Percentiles rank a stretch among this genome's conserved stretches.
These are phyloP conservation scores for Thunnus thynnus DNA, from an alignment of 2,113 vertebrate genomes.

Conservation along the genomic window DNA sequence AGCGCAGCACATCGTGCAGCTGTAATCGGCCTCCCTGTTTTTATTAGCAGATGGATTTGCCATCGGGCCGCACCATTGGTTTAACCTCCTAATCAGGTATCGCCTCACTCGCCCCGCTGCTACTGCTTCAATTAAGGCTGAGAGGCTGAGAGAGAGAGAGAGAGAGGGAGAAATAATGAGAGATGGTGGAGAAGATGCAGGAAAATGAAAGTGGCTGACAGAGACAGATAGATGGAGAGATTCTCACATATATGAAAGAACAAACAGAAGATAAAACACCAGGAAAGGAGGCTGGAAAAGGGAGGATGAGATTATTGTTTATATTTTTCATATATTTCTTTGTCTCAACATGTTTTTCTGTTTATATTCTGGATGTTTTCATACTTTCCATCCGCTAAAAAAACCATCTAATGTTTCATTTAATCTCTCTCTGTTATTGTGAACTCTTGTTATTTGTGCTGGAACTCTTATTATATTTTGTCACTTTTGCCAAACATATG, in stretches of 20 bases:
- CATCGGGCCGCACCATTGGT: slow-evolving; percentile 68
- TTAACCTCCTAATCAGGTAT: slow-evolving; percentile 81
- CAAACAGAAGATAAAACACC: slow-evolving; percentile 59
- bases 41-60: slow-evolving; percentile 83
- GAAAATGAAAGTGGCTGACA: slow-evolving; percentile 67
- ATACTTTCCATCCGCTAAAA: slow-evolving; percentile 3
- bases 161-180: slow-evolving; percentile 60
- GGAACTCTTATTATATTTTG: background rate
- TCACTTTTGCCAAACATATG: background rate
- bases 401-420: background rate
- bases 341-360: slow-evolving; percentile 25
- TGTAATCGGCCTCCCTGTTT: slow-evolving; percentile 66
- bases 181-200: slow-evolving; percentile 61
- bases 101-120: slow-evolving; percentile 47
- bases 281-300: background rate
- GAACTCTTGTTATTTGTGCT: background rate
- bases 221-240: slow-evolving; percentile 66
- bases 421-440: background rate
- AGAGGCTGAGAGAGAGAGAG: slow-evolving; percentile 40
- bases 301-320: slow-evolving; percentile 32
- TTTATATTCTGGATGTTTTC: slow-evolving; percentile 20
- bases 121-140: slow-evolving; percentile 68
- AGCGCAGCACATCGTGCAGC: slow-evolving; percentile 27
- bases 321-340: slow-evolving; percentile 47
- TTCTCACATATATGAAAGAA: slow-evolving; percentile 46